Evolutionary conservation across 2,113 vertebrate genomes (phyloP), one percentile per base, ranked within the genome.

Genomic region (Chlamydotis undulata): DNA sequence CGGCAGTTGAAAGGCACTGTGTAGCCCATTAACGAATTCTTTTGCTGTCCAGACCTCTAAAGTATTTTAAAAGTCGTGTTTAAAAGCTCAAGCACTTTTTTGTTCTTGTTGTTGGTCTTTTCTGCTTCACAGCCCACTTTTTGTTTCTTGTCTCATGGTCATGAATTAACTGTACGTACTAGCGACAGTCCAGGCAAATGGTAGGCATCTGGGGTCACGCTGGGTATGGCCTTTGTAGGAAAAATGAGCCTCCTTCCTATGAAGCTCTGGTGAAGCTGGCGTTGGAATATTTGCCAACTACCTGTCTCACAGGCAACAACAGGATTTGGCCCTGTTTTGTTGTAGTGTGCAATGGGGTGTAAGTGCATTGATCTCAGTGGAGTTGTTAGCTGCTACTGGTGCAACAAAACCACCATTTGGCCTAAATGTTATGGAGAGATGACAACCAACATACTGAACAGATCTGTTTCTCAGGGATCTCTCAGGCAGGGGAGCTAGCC

Each of bases 51-150:
- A 81, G 63, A 78, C 31, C 26, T 52, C 68, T 89, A n/a, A 87
- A 84, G n/a, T 82, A 49, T 71, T 94, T 95, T 90, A 39, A 93
- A 89, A 94, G 35, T 61, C 31, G n/a, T 53, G 14, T 71, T 85
- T 88, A 56, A 93, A 93, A 87, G 23, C 18, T 84, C 31, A 18
- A 29, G 16, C 5, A 12, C 12, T 4, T 49, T 23, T 47, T 55
- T n/a, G 29, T 45, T 76, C 56, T 25, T 29, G 35, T 52, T 28
- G 14, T 5, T 68, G 21, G 33, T 61, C 29, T 94, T 96, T 96
- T 91, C 74, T 96, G 59, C 47, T 83, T 78, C 53, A 68, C 55
- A 80, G 7, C 18, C 26, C 24, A 7, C 33, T 70, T 81, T 90
- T 81, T 92, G 43, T 94, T 94, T 64, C 25, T 65, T 82, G 64